phyloP scores from a whole-genome alignment of 2,797 vertebrate genomes.

The Crax fasciolata region DNA sequence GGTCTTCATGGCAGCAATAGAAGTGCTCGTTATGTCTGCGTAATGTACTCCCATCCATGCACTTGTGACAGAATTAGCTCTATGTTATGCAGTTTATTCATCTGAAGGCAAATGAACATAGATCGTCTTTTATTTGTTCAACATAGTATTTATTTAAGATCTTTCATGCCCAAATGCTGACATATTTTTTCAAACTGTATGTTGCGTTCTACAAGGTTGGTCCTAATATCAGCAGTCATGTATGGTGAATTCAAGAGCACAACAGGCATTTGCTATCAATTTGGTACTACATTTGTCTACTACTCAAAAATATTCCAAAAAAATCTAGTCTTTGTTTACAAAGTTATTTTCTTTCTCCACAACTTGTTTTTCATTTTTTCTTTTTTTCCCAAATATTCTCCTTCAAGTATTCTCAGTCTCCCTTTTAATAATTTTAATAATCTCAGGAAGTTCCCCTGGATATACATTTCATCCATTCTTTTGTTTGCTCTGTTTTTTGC shows the following conservation, averaged over 20 bases:
- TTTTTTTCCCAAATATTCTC: not conserved
- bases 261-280: not conserved
- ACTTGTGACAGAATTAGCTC: slow-evolving; percentile 52
- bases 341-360: not conserved
- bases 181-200: not conserved
- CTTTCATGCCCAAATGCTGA: slow-evolving; percentile 11
- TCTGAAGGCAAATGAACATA: slow-evolving; percentile 50
- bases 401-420: not conserved
- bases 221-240: not conserved
- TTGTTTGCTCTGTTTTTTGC: not conserved
- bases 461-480: not conserved
- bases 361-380: not conserved
- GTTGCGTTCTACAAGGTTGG: not conserved
- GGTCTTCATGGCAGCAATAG: slow-evolving; percentile 36
- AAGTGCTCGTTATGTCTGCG: slow-evolving; percentile 41
- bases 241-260: not conserved
- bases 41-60: slow-evolving; percentile 54
- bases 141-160: slow-evolving; percentile 39
- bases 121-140: slow-evolving; percentile 17
- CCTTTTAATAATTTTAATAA: not conserved
- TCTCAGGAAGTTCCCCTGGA: not conserved
- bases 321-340: not conserved
- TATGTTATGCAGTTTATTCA: slow-evolving; percentile 51
- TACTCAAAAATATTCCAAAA: not conserved
- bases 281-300: not conserved